These are phyloP conservation scores for Bubo scandiacus DNA, from an alignment of 2,113 vertebrate species.

Conservation along the genomic window DNA sequence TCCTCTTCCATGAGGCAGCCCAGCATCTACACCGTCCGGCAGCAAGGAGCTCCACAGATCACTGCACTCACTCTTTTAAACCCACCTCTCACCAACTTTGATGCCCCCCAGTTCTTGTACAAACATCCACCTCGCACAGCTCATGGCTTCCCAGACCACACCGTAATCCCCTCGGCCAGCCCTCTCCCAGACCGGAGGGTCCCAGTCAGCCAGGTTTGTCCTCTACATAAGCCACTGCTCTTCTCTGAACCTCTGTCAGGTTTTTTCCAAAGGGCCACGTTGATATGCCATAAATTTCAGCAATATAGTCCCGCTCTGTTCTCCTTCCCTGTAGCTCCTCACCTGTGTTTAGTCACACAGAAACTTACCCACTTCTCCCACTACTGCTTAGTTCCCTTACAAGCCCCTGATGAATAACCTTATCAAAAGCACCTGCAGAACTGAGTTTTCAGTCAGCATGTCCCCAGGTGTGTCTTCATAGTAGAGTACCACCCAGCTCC, in stretches of 20 bases:
- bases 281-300: neutral
- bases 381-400: neutral
- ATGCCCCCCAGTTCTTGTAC: neutral
- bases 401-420: neutral
- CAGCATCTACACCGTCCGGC: neutral
- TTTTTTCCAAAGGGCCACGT: neutral
- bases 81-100: neutral
- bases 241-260: neutral
- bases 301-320: neutral
- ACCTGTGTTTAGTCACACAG: neutral
- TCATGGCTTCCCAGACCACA: neutral
- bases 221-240: neutral
- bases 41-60: neutral
- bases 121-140: neutral
- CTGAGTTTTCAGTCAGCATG: neutral
- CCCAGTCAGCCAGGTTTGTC: neutral
- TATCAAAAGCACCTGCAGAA: neutral
- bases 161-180: accelerated
- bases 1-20: neutral
- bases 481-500: neutral
- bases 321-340: neutral
- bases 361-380: neutral
- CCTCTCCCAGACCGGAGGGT: neutral
- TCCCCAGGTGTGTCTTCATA: neutral
- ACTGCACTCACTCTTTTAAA: neutral